Conservation (phyloP, 2,797 vertebrate species). For the Nothura maculosa region DNA sequence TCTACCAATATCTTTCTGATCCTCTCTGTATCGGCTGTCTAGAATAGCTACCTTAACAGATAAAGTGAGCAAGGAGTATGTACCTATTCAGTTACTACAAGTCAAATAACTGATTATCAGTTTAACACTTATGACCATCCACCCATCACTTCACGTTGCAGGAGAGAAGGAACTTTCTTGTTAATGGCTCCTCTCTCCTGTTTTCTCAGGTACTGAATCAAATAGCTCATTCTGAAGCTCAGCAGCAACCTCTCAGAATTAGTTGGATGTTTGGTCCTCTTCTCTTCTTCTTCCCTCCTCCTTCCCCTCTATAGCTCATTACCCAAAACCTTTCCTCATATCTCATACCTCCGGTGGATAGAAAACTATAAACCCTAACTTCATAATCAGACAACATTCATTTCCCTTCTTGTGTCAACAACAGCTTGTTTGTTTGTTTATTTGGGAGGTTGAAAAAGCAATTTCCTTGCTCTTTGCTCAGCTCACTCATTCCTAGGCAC, state of each 20-base stretch:
- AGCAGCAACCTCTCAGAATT: not conserved
- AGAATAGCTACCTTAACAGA: not conserved
- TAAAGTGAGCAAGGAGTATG: not conserved
- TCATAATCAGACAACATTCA: not conserved
- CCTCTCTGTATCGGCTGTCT: not conserved
- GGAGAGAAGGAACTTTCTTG: not conserved
- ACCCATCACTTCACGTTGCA: not conserved
- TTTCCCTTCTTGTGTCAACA: not conserved
- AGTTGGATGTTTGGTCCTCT: not conserved
- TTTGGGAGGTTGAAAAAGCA: not conserved
- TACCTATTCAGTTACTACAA: not conserved
- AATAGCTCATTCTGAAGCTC: not conserved
- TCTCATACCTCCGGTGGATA: not conserved
- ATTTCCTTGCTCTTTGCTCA: not conserved
- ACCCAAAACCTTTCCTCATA: not conserved
- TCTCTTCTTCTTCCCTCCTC: not conserved
- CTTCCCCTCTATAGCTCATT: not conserved
- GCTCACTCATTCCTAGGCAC: not conserved
- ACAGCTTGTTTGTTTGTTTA: not conserved
- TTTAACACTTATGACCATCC: rapidly evolving
- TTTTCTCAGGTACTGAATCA: not conserved
- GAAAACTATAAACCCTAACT: not conserved
- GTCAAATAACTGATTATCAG: not conserved
- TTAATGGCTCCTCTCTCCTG: not conserved
- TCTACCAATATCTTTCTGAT: not conserved